phyloP scores from a whole-genome alignment of 2,888 invertebrate species.

The Dryobotodes eremita region DNA sequence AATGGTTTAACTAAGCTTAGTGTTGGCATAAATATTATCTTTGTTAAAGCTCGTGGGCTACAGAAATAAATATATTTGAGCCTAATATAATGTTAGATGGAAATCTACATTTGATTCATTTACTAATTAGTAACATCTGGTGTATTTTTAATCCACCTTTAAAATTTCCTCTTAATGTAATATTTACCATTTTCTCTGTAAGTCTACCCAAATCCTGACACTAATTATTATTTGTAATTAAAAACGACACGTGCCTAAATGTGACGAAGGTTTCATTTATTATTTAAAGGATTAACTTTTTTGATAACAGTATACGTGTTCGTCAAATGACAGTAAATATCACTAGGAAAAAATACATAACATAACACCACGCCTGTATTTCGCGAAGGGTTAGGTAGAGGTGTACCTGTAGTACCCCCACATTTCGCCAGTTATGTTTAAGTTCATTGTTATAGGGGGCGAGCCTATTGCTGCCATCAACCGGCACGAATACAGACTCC shows the following conservation, averaged over 20 bases:
- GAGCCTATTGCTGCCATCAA: too few species aligned
- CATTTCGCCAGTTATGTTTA: too few species aligned
- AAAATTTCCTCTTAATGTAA: neutral
- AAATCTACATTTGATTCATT: neutral
- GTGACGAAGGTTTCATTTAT: conserved; percentile 12
- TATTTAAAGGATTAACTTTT: neutral
- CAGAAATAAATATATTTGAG: conserved; percentile 26
- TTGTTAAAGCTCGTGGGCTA: conserved; percentile 20
- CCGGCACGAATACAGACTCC: too few species aligned
- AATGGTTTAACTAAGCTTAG: conserved; percentile 16
- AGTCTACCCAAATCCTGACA: neutral
- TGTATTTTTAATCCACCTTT: conserved; percentile 5
- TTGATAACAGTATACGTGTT: neutral
- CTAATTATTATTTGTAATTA: conserved; percentile 5
- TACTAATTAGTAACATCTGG: conserved; percentile 14
- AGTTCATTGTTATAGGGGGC: too few species aligned
- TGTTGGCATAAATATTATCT: conserved; percentile 28
- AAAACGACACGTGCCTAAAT: neutral
- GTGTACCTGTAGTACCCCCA: too few species aligned
- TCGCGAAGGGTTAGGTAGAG: too few species aligned
- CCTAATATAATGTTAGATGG: conserved; percentile 1
- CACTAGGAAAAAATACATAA: neutral
- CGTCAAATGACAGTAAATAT: neutral
- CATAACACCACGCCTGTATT: neutral
- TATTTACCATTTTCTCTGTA: neutral